Conservation (phyloP, 2,797 vertebrate species). For the Lithobates pipiens region DNA sequence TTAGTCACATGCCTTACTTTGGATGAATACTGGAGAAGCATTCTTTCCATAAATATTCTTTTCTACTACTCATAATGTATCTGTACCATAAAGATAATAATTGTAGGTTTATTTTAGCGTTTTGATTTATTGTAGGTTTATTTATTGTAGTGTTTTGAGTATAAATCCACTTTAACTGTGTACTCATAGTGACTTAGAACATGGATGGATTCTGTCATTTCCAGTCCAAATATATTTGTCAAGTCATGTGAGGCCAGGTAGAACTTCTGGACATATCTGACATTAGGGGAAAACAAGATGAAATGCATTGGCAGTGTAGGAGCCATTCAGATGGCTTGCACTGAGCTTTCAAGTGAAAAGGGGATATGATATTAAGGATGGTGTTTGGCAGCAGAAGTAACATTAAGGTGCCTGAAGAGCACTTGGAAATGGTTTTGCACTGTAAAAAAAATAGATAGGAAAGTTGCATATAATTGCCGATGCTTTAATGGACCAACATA, state of each 20-base stretch:
- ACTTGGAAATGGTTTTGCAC: background rate
- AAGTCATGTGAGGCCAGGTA: conserved; percentile 27
- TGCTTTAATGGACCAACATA: conserved; percentile 14
- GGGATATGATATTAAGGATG: conserved; percentile 37
- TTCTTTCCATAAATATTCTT: too few relatives aligned
- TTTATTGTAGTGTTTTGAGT: too few relatives aligned
- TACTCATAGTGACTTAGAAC: conserved; percentile 12
- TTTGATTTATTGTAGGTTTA: too few relatives aligned
- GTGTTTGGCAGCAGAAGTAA: conserved; percentile 40
- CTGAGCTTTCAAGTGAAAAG: conserved; percentile 19
- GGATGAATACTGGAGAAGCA: too few relatives aligned
- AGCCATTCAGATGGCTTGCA: conserved; percentile 7
- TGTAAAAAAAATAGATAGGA: background rate
- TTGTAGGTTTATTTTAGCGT: too few relatives aligned
- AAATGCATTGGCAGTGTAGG: conserved; percentile 30
- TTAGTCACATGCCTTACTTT: too few relatives aligned
- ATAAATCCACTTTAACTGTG: too few relatives aligned
- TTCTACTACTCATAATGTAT: too few relatives aligned
- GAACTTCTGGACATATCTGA: conserved; percentile 27
- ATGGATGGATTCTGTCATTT: background rate
- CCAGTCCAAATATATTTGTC: background rate
- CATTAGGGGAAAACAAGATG: conserved; percentile 3
- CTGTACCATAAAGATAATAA: too few relatives aligned
- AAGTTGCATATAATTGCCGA: conserved; percentile 6
- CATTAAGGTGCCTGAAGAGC: conserved; percentile 34